A percentile compares a stretch with the other conserved stretches of the same genome.
These are phyloP conservation scores for Epizoanthus ramosus DNA, from an alignment of 92 coral and sea anemone species.

Conservation along the genomic window DNA sequence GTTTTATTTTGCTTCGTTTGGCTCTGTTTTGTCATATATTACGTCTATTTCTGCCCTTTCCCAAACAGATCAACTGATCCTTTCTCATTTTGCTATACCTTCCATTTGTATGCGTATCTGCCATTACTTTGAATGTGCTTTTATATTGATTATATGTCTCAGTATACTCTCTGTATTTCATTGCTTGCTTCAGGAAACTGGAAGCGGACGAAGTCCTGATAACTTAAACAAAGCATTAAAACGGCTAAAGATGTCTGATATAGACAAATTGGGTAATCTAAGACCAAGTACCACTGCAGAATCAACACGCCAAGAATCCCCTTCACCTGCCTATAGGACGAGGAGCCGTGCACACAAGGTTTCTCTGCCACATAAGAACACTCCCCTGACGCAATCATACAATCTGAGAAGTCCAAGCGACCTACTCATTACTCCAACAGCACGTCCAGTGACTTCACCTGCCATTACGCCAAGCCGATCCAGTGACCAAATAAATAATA, in stretches of 20 bases:
- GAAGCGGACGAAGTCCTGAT: slow-evolving; percentile 3
- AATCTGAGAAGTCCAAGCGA: slow-evolving; percentile 19
- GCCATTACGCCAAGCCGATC: slow-evolving; percentile 32
- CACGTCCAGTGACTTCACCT: slow-evolving; percentile 24
- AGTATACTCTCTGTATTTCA: not conserved
- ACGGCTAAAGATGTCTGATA: slow-evolving; percentile 37
- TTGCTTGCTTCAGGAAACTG: slow-evolving; percentile 18
- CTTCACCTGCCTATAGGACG: slow-evolving; percentile 18
- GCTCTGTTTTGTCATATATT: too few species aligned
- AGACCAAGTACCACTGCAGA: slow-evolving; percentile 44
- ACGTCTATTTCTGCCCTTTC: too few species aligned
- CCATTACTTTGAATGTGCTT: not conserved
- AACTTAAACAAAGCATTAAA: slow-evolving; percentile 42
- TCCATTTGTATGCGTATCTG: too few species aligned
- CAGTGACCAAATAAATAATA: not conserved
- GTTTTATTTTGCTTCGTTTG: too few species aligned
- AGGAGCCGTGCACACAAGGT: slow-evolving; percentile 23
- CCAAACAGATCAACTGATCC: too few species aligned
- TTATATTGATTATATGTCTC: not conserved
- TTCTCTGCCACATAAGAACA: slow-evolving; percentile 13
- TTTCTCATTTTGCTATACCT: too few species aligned
- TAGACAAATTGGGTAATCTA: slow-evolving; percentile 31
- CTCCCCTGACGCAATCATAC: slow-evolving; percentile 23
- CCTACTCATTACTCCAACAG: not conserved
- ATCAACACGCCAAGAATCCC: not conserved